Conservation (phyloP, 2,888 invertebrate species). For the Dusona sp. region DNA sequence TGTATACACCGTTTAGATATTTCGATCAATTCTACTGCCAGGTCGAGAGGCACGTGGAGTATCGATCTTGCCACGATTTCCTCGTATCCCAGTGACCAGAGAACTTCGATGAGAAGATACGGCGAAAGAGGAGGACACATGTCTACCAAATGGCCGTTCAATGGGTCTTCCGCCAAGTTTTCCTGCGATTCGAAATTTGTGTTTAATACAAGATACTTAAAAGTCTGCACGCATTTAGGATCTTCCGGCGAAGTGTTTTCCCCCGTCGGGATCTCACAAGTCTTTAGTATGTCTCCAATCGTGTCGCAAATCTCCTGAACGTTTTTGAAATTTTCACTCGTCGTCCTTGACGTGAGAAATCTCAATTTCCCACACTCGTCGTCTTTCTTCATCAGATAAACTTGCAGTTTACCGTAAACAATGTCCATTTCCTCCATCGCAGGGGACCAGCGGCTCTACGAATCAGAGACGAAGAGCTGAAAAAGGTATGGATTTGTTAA, state of each 20-base stretch:
- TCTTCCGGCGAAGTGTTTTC: slow-evolving; percentile 48
- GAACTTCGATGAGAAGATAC: slow-evolving; percentile 79
- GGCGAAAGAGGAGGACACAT: slow-evolving; percentile 80
- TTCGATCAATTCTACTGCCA: slow-evolving; percentile 77
- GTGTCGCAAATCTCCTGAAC: slow-evolving; percentile 71
- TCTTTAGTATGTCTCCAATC: slow-evolving; percentile 65
- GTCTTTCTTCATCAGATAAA: slow-evolving; percentile 72
- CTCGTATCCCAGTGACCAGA: slow-evolving; percentile 78
- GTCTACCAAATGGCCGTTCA: slow-evolving; percentile 78
- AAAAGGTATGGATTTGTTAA: not conserved
- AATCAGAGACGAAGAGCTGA: not conserved
- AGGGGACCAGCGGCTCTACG: not conserved
- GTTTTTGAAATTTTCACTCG: slow-evolving; percentile 70
- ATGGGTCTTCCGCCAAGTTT: slow-evolving; percentile 77
- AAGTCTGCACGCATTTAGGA: slow-evolving; percentile 69
- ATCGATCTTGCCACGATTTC: slow-evolving; percentile 77
- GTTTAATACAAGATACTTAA: slow-evolving; percentile 79
- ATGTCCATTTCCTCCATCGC: slow-evolving; percentile 71
- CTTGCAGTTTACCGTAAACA: slow-evolving; percentile 71
- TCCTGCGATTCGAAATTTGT: slow-evolving; percentile 78
- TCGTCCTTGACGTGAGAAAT: slow-evolving; percentile 75
- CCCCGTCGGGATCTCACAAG: slow-evolving; percentile 53
- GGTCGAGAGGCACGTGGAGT: slow-evolving; percentile 78
- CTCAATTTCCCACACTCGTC: slow-evolving; percentile 70
- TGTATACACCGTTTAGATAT: slow-evolving; percentile 73